A percentile compares a stretch with the other conserved stretches of the same genome.
Conservation (phyloP, 1,140 invertebrate species). For the Drosophila baimaii region DNA sequence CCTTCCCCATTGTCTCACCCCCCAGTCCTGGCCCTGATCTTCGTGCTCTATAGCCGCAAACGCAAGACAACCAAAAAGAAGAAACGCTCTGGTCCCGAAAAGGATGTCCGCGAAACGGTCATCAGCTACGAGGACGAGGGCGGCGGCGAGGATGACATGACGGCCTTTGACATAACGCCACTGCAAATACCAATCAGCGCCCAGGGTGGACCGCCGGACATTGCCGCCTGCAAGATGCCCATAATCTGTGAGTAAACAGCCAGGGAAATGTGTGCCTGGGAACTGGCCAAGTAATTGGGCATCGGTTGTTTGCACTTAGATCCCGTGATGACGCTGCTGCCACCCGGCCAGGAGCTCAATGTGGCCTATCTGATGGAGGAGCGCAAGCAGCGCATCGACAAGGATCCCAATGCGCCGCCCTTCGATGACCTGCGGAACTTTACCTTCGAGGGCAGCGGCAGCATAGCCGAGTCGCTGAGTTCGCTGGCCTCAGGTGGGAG, state of each 20-base stretch:
- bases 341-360: conserved; percentile 91
- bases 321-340: conserved; percentile 85
- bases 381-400: conserved; percentile 96
- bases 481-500: conserved; percentile 95
- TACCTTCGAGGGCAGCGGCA: conserved; percentile 99
- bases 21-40: conserved; percentile 95
- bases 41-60: conserved; percentile 96
- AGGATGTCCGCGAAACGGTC: conserved; percentile 98
- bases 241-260: conserved; percentile 88
- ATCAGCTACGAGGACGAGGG: conserved; percentile 99
- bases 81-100: conserved; percentile 98
- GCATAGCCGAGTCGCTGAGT: conserved; percentile 97
- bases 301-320: conserved; percentile 82
- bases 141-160: conserved; percentile 98
- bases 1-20: neutral
- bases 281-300: conserved; percentile 31
- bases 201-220: conserved; percentile 89
- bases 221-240: conserved; percentile 90
- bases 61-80: conserved; percentile 93
- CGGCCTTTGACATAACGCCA: conserved; percentile 98
- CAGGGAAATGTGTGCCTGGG: conserved; percentile 8
- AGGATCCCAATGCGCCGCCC: conserved; percentile 97
- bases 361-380: conserved; percentile 98
- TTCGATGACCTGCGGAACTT: conserved; percentile 98
- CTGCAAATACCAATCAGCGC: conserved; percentile 96